phyloP scores from a whole-genome alignment of 2,888 invertebrate genomes.

The Drosophila niveifrons region DNA sequence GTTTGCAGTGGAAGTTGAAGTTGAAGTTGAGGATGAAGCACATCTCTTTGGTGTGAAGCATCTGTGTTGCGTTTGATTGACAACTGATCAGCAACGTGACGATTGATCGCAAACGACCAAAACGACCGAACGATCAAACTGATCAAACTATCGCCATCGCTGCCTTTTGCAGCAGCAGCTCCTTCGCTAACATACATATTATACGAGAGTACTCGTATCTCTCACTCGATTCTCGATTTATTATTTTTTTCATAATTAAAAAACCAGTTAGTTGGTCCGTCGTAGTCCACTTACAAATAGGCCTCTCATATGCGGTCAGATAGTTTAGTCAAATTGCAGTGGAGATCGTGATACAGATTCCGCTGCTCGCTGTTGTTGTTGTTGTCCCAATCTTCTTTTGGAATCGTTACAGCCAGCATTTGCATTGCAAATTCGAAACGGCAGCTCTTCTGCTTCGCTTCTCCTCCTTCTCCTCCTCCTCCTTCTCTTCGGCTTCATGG shows the following conservation, averaged over 20 bases:
- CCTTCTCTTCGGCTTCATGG: neutral
- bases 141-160: neutral
- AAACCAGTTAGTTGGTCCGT: constrained; percentile 59
- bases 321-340: constrained; percentile 74
- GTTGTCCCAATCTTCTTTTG: constrained; percentile 8
- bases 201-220: neutral
- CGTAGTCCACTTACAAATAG: constrained; percentile 58
- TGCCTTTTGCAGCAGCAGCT: constrained; percentile 11
- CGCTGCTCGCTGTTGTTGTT: neutral
- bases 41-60: constrained; percentile 70
- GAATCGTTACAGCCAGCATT: constrained; percentile 51
- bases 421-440: constrained; percentile 78
- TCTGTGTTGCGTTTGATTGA: constrained; percentile 79
- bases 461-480: neutral
- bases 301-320: constrained; percentile 64
- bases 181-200: neutral
- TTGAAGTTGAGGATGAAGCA: neutral
- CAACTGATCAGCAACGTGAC: constrained; percentile 73
- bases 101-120: constrained; percentile 7
- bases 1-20: neutral
- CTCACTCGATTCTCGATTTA: neutral
- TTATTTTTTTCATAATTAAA: constrained; percentile 71
- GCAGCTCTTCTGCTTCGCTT: constrained; percentile 39
- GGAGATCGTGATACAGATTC: constrained; percentile 13
- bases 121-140: neutral